A percentile compares a stretch with the other conserved stretches of the same genome.
Conservation (phyloP, 1,140 invertebrate genomes). For the Drosophila kepulauana region DNA sequence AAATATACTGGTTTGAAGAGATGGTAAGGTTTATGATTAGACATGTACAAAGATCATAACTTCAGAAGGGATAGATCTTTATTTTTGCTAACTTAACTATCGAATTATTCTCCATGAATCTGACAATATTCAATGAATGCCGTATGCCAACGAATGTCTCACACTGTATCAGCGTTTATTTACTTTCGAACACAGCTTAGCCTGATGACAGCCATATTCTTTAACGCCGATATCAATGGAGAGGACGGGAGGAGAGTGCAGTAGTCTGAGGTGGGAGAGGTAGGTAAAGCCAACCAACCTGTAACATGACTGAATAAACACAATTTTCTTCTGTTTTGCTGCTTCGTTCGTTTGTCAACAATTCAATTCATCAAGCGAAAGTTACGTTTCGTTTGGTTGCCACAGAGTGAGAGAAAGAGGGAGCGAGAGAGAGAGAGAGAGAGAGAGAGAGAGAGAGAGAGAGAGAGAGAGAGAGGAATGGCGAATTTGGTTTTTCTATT, state of each 20-base stretch:
- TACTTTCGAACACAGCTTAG: constrained; percentile 32
- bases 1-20: too few relatives aligned
- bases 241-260: neutral
- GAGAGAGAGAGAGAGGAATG: neutral
- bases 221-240: constrained; percentile 1
- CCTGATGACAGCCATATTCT: constrained; percentile 27
- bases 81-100: too few relatives aligned
- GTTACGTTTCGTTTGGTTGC: constrained; percentile 54
- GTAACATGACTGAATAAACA: constrained; percentile 82
- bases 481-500: constrained; percentile 77
- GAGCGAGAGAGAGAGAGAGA: too few relatives aligned
- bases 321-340: constrained; percentile 78
- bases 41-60: too few relatives aligned
- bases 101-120: too few relatives aligned
- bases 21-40: too few relatives aligned
- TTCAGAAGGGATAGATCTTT: too few relatives aligned
- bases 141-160: neutral
- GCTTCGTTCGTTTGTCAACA: constrained; percentile 75
- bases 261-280: neutral
- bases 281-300: constrained; percentile 42
- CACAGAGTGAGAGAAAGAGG: too few relatives aligned
- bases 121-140: too few relatives aligned
- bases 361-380: constrained; percentile 81
- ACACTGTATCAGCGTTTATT: constrained; percentile 33
- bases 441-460: too few relatives aligned